Base-by-base conservation (phyloP, 2,797 vertebrate species). In the Alcedo quadribrachys region DNA sequence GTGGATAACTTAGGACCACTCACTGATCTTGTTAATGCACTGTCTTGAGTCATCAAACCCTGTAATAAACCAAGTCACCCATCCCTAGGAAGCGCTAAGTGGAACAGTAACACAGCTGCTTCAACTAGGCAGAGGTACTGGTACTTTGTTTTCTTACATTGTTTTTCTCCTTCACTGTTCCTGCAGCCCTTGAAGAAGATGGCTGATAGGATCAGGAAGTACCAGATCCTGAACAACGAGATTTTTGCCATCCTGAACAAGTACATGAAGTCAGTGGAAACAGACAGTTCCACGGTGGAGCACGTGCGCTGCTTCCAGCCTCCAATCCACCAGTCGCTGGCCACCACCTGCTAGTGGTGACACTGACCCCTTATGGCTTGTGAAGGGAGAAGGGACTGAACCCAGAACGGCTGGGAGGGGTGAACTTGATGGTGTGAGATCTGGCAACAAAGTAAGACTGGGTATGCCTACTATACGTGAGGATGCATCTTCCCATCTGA, bases 201-300 rank as follows among this genome's bases (percentile, higher is more conserved):
- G 99, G 99, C 99, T 0, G 99, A 99, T 97, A 98, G 99, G 95
- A 99, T 99, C 96, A 98, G 99, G 96, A 99, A 99, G 97, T 99
- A 99, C 87, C 99, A 99, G 98, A 99, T 99, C 97, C 98, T 99
- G 94, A 99, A 99, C 98, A 99, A 99, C 3, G 99, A 99, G 97
- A 99, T 99, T 83, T 99, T 99, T 76, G 99, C 99, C 96, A 99
- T 99, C 97, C 98, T 99, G 86, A 99, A 99, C 98, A 99, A 99
- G 97, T 99, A 99, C 97, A 99, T 99, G 99, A 99, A 99, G 96
- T 99, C 99, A 0, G 99, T 99, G 96, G 99, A 99, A 97, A 99
- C 99, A 7, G 99, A 99, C 98, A 99, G 99, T 96, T 99, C 99
- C 95, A 99, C 99, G 0, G 99, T 99, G 95, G 99, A 99, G 96